phyloP scores from a whole-genome alignment of 2,888 invertebrate genomes.

The Flexamia atlantica region DNA sequence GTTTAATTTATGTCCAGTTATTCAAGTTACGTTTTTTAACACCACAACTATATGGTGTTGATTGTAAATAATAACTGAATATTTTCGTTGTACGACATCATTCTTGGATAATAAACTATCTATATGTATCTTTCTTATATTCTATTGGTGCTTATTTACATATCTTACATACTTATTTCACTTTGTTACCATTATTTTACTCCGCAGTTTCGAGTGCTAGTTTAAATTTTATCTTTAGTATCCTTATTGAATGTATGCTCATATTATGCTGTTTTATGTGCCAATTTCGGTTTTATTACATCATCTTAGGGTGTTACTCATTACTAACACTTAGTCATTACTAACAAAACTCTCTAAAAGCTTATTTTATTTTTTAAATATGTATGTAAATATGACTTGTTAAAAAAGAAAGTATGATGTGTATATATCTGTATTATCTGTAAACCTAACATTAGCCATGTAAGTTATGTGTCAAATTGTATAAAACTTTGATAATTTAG shows the following conservation, averaged over 20 bases:
- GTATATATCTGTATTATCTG: constrained; percentile 12
- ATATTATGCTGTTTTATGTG: constrained; percentile 1
- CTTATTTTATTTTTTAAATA: background rate
- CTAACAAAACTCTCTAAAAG: background rate
- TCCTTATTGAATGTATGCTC: background rate
- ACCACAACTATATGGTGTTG: too few relatives aligned
- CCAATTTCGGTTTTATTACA: background rate
- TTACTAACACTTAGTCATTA: constrained; percentile 3
- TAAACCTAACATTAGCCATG: constrained; percentile 20
- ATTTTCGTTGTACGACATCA: too few relatives aligned
- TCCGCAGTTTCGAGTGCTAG: background rate
- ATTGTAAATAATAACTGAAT: too few relatives aligned
- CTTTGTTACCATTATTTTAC: background rate
- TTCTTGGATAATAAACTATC: too few relatives aligned
- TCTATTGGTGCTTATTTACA: constrained; percentile 15
- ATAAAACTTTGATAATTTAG: background rate
- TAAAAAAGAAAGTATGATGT: background rate
- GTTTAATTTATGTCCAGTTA: background rate
- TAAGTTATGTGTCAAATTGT: constrained; percentile 30
- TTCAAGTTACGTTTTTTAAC: background rate
- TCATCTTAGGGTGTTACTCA: background rate
- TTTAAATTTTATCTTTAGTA: background rate
- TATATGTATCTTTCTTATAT: background rate
- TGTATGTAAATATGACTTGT: background rate
- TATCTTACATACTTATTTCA: background rate